Evolutionary conservation across 2,113 vertebrate genomes (phyloP), one percentile per base, ranked within the genome.

Genomic region (Piprites chloris): DNA sequence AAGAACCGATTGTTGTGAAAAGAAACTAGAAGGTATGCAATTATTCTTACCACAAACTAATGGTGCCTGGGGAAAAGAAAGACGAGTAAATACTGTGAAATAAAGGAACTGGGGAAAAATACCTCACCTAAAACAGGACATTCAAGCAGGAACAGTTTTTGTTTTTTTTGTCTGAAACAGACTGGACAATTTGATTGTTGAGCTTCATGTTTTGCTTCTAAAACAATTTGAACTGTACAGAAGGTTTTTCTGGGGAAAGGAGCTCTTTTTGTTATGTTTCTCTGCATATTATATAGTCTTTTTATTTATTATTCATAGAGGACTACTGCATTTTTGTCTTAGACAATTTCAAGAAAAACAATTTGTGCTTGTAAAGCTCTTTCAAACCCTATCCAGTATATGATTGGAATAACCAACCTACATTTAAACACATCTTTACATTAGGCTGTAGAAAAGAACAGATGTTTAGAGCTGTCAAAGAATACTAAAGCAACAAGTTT

Each of bases 1-100:
- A 61, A 84, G 24, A 78, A 85, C 33, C 97, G 96, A 97, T 97
- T 96, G 79, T n/a, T 92, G 56, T 44, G 68, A 56, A 74, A 73
- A 72, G 76, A 24, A 92, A 30, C 41, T 12, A 12, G 56, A 91
- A 74, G 39, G 9, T 18, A 74, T 30, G 47, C 79, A 91, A 93
- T 80, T 53, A 83, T 73, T 75, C 87, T 79, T 84, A 74, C 8
- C 39, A 22, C 37, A 72, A 56, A 46, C 18, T 30, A 88, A 44
- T 58, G 33, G 11, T 67, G 67, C 11, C 46, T 74, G 46, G 4
- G 6, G 39, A 14, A 58, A 49, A 32, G 7, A 83, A 89, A 84
- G 67, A 76, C 4, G 26, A 49, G 32, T 47, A 72, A 62, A 62
- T 55, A 71, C 39, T 90, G 19, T 73, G 37, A 95, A 95, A 94